phyloP scores from a whole-genome alignment of 2,797 vertebrate genomes.

The Sebastiscus tertius region DNA sequence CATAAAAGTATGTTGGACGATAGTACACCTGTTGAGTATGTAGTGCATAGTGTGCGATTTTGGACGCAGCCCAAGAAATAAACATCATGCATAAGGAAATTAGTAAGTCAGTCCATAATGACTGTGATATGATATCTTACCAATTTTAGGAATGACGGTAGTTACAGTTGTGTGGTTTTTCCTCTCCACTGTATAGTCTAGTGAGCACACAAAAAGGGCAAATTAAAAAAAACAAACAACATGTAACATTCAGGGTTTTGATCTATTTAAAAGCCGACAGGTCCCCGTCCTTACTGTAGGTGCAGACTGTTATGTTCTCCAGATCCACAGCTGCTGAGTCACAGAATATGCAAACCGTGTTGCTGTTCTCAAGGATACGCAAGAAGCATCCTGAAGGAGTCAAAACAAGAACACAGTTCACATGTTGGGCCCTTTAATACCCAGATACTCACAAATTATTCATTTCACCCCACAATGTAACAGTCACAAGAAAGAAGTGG shows the following conservation, averaged over 20 bases:
- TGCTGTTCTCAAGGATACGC: slow-evolving; percentile 86
- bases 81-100: not conserved
- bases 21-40: too few relatives aligned
- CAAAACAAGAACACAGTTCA: slow-evolving; percentile 16
- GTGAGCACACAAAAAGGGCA: slow-evolving; percentile 4
- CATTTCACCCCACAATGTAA: not conserved
- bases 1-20: not conserved
- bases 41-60: too few relatives aligned
- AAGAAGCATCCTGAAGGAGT: slow-evolving; percentile 86
- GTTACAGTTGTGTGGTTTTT: slow-evolving; percentile 77
- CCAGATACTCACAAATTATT: not conserved
- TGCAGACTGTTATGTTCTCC: slow-evolving; percentile 80
- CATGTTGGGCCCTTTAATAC: not conserved
- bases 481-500: not conserved
- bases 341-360: slow-evolving; percentile 87
- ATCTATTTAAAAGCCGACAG: not conserved
- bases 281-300: slow-evolving; percentile 72
- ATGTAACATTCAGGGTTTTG: not conserved
- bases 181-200: slow-evolving; percentile 75
- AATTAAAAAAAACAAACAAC: not conserved
- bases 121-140: slow-evolving; percentile 66
- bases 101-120: not conserved
- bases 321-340: slow-evolving; percentile 71
- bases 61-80: not conserved
- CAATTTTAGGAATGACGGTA: slow-evolving; percentile 80